Evolutionary conservation across 2,113 vertebrate genomes (phyloP), one percentile per base, ranked within the genome.

Genomic region (Pseudorectes ferrugineus): DNA sequence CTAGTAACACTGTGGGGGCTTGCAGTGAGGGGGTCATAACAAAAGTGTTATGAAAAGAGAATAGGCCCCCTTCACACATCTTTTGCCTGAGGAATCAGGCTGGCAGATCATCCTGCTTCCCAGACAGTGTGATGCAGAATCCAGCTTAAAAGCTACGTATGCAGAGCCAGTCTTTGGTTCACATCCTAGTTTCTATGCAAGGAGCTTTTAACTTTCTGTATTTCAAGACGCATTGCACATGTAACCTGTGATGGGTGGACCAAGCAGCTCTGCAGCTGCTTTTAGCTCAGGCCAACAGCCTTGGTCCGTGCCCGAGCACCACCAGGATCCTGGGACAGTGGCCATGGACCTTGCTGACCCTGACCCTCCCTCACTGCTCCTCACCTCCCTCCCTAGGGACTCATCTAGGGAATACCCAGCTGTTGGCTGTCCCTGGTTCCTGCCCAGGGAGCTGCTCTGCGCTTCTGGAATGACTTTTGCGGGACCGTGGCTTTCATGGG

Each of bases 401-500:
- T 52, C 3, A 13, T 25, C 42, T 33, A 28, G 35, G 2, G 3
- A 36, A n/a, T 11, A 10, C 11, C 15, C 0, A 4, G 5, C 59
- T 73, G 9, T 5, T 48, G 65, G 33, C 59, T 65, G 65, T 19
- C 10, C 16, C 91, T 49, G 15, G 29, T 49, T 61, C 46, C 29
- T 76, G 35, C 68, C 46, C 38, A 42, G 49, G 8, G 35, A 54
- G 35, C 46, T 77, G 51, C 58, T 81, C 74, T 18, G 40, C 0
- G 1, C 40, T 40, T 36, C 71, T 72, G 51, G 10, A 57, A 14
- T 43, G 42, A 24, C 51, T 72, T 26, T 6, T 62, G 52, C 0
- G 0, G 71, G 12, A 61, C 15, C 0, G 0, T 31, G 81, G 11
- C 29, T 63, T 76, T 59, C 1, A 0, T 26, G 68, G 51, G 15